phyloP scores from a whole-genome alignment of 2,113 vertebrate species.

The Cervus canadensis region DNA sequence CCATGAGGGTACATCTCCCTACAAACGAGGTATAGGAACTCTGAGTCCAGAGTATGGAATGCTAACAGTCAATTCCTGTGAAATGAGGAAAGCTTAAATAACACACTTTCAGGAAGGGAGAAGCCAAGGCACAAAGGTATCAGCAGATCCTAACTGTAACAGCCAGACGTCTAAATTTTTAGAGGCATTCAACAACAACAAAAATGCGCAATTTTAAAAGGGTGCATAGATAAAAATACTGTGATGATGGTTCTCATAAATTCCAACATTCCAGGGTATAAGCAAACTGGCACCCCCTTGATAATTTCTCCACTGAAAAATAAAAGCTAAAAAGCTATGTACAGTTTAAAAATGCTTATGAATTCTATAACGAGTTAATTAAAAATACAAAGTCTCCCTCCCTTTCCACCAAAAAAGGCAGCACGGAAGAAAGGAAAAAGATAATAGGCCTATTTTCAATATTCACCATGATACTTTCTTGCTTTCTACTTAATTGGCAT shows the following conservation, averaged over 20 bases:
- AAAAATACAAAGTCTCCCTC: neutral
- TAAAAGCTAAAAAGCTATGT: neutral
- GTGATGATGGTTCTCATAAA: neutral
- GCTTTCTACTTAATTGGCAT: conserved; percentile 41
- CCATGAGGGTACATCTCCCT: neutral
- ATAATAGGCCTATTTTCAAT: neutral
- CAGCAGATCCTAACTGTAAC: neutral
- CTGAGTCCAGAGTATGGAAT: neutral
- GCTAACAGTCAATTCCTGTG: neutral
- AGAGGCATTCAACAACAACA: neutral
- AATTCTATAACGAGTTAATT: neutral
- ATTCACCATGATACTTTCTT: neutral
- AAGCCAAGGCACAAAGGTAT: neutral
- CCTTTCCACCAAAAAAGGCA: neutral
- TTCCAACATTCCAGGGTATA: neutral
- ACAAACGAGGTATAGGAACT: neutral
- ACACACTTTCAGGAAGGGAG: neutral
- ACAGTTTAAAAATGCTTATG: neutral
- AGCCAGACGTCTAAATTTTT: neutral
- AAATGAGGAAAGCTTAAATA: neutral
- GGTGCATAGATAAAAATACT: neutral
- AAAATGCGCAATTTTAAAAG: neutral
- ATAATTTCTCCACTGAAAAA: neutral
- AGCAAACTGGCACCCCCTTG: neutral
- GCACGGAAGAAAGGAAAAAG: neutral